Conservation (phyloP, 2,113 vertebrate species). For the Daphoenositta chrysoptera region DNA sequence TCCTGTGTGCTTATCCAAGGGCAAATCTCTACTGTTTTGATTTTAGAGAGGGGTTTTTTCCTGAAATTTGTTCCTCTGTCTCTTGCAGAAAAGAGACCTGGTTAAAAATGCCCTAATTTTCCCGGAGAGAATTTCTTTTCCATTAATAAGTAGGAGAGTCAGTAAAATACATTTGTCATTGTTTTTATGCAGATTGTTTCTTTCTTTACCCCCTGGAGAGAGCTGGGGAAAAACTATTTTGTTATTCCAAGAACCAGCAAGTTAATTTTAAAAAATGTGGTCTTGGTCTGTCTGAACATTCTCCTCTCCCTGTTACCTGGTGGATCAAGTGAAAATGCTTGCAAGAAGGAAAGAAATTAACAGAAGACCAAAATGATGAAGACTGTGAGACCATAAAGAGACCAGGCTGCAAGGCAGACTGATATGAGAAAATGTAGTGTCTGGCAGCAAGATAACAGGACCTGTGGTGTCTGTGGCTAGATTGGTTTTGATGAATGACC, state of each 20-base stretch:
- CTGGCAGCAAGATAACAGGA: slow-evolving; percentile 53
- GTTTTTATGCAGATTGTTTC: background rate
- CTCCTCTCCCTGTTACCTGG: background rate
- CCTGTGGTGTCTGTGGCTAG: slow-evolving; percentile 43
- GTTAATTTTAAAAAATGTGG: background rate
- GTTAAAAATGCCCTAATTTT: background rate
- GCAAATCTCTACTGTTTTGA: background rate
- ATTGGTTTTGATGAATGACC: slow-evolving; percentile 67
- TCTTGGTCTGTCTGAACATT: background rate
- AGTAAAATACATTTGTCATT: background rate
- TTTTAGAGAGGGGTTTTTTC: background rate
- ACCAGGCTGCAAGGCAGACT: slow-evolving; percentile 30
- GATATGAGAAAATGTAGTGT: slow-evolving; percentile 61
- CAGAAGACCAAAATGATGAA: background rate
- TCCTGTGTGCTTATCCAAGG: background rate
- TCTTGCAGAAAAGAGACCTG: background rate
- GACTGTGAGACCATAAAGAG: background rate
- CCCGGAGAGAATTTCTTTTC: background rate
- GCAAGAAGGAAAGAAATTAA: slow-evolving; percentile 7
- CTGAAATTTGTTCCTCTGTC: background rate
- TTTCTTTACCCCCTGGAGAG: background rate
- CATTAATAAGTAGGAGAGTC: background rate
- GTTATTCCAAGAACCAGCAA: background rate
- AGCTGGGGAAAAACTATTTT: background rate
- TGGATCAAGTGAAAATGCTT: background rate